Conservation (phyloP, 2,888 invertebrate genomes). For the Hetaerina titia region DNA sequence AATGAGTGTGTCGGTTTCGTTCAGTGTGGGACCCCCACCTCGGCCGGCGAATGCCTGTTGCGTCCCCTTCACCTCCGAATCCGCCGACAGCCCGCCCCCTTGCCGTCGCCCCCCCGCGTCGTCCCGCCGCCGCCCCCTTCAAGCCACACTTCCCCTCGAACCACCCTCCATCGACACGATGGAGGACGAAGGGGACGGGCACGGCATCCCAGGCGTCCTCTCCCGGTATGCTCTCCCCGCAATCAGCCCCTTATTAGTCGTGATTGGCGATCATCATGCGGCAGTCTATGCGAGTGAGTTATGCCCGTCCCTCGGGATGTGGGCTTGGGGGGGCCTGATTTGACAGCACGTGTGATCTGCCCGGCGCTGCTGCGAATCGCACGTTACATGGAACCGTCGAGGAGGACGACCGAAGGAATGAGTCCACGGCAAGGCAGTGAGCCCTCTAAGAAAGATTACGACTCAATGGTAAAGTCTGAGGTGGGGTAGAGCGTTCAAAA, state of each 20-base stretch:
- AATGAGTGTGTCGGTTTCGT: too few relatives aligned
- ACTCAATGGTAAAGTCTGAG: too few relatives aligned
- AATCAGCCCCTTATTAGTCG: neutral
- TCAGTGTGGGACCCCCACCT: too few relatives aligned
- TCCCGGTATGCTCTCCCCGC: neutral
- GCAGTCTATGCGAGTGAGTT: slow-evolving; percentile 8
- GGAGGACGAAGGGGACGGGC: neutral
- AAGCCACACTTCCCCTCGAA: neutral
- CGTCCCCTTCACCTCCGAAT: too few relatives aligned
- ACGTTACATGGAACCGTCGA: too few relatives aligned
- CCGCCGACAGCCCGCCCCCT: neutral
- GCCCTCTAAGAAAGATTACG: too few relatives aligned
- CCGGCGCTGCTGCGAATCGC: neutral
- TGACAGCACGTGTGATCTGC: neutral
- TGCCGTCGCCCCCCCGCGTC: neutral
- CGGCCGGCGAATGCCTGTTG: too few relatives aligned
- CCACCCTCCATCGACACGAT: neutral
- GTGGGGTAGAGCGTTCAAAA: too few relatives aligned
- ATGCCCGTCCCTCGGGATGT: neutral
- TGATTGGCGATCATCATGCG: neutral
- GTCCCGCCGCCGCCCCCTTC: neutral
- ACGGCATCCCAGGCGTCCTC: neutral
- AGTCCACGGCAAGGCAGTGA: too few relatives aligned
- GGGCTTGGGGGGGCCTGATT: neutral
- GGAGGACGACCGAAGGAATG: too few relatives aligned